Conservation (phyloP, 2,888 invertebrate species). For the Empis stercorea region DNA sequence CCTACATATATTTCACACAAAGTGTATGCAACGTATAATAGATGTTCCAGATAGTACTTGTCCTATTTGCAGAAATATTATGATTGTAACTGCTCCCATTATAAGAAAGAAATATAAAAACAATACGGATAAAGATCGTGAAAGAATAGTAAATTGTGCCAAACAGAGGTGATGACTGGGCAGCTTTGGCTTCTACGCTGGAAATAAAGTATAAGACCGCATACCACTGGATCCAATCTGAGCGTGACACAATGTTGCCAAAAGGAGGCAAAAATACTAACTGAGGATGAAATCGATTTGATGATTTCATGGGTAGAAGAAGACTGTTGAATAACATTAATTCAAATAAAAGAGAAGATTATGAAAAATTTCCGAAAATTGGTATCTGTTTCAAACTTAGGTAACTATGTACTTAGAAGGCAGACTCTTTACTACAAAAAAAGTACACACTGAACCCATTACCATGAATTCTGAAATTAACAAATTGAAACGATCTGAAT, state of each 20-base stretch:
- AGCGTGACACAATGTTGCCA: neutral
- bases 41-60: neutral
- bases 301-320: conserved; percentile 1
- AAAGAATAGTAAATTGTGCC: neutral
- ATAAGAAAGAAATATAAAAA: neutral
- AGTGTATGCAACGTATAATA: neutral
- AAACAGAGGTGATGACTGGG: neutral
- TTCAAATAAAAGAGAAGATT: neutral
- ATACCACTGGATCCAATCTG: neutral
- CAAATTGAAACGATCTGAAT: conserved; percentile 2
- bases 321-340: conserved; percentile 1
- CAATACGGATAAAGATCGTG: neutral
- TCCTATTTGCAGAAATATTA: neutral
- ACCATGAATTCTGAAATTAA: conserved; percentile 3
- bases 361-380: neutral
- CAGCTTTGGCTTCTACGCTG: neutral
- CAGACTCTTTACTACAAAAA: neutral
- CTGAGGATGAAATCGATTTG: neutral
- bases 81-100: neutral
- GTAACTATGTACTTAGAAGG: neutral
- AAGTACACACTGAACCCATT: neutral
- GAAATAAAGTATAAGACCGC: neutral
- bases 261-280: neutral
- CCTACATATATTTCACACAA: neutral
- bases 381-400: neutral